phyloP scores from a whole-genome alignment of 2,888 invertebrate species.

The Sphecodes monilicornis region DNA sequence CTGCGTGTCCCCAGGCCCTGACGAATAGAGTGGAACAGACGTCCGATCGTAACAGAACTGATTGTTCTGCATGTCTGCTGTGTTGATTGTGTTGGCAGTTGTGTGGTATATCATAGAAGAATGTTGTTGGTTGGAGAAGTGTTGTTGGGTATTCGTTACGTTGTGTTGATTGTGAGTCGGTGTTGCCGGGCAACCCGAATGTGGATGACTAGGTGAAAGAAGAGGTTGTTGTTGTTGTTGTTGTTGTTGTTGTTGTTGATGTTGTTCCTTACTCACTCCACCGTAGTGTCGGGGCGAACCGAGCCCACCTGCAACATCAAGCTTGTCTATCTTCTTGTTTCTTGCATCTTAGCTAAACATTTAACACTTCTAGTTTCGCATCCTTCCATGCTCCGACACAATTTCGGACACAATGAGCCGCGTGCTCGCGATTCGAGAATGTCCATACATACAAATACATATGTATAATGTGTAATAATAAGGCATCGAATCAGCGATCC shows the following conservation, averaged over 20 bases:
- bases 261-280: slow-evolving; percentile 84
- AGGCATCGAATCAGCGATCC: no score
- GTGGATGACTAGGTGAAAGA: slow-evolving; percentile 87
- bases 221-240: no score
- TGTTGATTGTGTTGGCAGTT: slow-evolving; percentile 84
- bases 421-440: neutral
- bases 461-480: neutral
- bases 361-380: slow-evolving; percentile 41
- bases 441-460: neutral
- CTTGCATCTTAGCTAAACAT: slow-evolving; percentile 26
- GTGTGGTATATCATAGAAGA: slow-evolving; percentile 84
- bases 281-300: slow-evolving; percentile 87
- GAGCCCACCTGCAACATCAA: slow-evolving; percentile 87
- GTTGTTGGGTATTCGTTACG: slow-evolving; percentile 84
- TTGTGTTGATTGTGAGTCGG: slow-evolving; percentile 85
- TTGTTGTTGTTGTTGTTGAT: no score
- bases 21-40: slow-evolving; percentile 83
- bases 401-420: neutral
- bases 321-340: slow-evolving; percentile 66
- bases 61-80: slow-evolving; percentile 85
- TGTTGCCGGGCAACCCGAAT: slow-evolving; percentile 84
- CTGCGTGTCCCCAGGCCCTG: slow-evolving; percentile 82
- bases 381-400: slow-evolving; percentile 33
- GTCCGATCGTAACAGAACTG: slow-evolving; percentile 88
- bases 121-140: slow-evolving; percentile 82